phyloP scores from a whole-genome alignment of 2,113 vertebrate species.

The Furnarius figulus region DNA sequence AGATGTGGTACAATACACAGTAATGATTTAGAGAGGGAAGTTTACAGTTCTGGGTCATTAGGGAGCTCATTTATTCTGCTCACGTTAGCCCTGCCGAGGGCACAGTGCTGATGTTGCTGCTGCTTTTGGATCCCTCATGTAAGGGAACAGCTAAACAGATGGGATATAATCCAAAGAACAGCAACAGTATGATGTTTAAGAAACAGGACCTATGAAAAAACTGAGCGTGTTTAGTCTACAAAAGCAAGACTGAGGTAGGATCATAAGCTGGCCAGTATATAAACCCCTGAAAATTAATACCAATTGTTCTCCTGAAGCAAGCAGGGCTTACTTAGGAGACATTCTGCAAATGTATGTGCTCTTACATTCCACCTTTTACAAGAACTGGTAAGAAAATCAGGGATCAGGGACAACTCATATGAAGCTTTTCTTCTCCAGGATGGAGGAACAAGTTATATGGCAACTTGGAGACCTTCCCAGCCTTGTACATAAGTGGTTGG shows the following conservation, averaged over 20 bases:
- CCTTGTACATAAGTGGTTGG: accelerated
- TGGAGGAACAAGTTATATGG: background rate
- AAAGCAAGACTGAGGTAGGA: background rate
- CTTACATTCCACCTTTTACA: background rate
- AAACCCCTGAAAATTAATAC: background rate
- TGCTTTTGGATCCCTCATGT: background rate
- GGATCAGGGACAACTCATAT: background rate
- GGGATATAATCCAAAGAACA: background rate
- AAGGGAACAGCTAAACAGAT: background rate
- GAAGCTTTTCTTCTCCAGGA: background rate
- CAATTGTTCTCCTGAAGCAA: background rate
- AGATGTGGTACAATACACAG: background rate
- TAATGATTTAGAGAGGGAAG: background rate
- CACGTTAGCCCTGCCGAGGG: background rate
- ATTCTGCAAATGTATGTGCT: background rate
- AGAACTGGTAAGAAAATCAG: background rate
- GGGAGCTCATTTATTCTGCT: background rate
- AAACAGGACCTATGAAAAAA: background rate
- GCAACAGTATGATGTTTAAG: background rate
- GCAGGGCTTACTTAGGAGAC: background rate
- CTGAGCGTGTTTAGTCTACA: background rate
- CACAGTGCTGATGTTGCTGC: background rate
- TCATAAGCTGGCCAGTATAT: background rate
- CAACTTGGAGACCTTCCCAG: background rate
- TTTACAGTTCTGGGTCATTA: background rate